Evolutionary conservation across 2,113 vertebrate species (phyloP).

Genomic region (Eptesicus fuscus): DNA sequence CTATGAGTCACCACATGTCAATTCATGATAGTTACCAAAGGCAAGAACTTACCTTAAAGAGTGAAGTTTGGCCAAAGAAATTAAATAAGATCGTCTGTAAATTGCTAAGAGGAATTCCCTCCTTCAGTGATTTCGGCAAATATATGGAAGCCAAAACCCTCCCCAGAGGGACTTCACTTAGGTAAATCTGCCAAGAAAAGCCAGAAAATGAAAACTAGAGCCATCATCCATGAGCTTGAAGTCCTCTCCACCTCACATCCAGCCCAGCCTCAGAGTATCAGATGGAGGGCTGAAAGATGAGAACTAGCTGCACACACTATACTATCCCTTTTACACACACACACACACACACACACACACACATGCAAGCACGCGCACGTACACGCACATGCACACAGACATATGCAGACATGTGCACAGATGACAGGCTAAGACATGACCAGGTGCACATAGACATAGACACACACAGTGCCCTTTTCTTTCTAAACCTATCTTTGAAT

Average conservation of each 20-base stretch:
- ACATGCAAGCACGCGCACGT: neutral
- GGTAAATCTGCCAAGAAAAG: constrained; percentile 79
- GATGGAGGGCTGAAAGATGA: neutral
- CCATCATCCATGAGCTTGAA: neutral
- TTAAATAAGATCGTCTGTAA: constrained; percentile 88
- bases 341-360: neutral
- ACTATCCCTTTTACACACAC: neutral
- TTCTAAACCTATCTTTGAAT: neutral
- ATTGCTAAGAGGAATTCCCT: constrained; percentile 66
- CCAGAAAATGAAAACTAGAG: constrained; percentile 13
- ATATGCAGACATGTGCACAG: neutral
- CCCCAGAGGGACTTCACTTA: constrained; percentile 75
- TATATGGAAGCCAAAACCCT: constrained; percentile 82
- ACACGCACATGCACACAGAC: neutral
- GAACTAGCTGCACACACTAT: neutral
- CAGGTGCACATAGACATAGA: neutral
- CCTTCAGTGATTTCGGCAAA: constrained; percentile 82
- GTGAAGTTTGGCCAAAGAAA: constrained; percentile 85
- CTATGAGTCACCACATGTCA: constrained; percentile 48
- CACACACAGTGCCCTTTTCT: neutral
- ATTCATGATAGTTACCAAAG: constrained; percentile 28
- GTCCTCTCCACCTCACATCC: neutral
- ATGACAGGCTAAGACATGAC: neutral
- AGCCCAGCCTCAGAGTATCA: neutral
- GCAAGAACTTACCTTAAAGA: constrained; percentile 87